Conservation (phyloP, 1,140 invertebrate genomes). For the Aphelinus atriplicis region DNA sequence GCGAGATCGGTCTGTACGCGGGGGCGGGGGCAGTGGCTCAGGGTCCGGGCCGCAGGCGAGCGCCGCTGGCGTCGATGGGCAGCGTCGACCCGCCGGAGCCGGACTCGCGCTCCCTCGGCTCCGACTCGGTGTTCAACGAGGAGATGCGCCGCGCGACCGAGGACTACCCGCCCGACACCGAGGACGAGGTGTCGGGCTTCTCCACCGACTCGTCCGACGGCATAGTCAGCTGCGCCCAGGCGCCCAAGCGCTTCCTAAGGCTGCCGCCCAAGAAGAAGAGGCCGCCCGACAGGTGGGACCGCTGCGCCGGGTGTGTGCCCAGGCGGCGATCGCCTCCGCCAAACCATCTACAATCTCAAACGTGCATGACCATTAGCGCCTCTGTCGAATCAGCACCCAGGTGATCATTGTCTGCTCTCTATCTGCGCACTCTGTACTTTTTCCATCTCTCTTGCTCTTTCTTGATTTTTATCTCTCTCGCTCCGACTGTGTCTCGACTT, state of each 20-base stretch:
- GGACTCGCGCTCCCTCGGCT: slow-evolving; percentile 69
- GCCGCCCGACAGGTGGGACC: slow-evolving; percentile 59
- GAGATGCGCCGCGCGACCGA: slow-evolving; percentile 64
- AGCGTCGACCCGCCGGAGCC: slow-evolving; percentile 77
- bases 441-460: background rate
- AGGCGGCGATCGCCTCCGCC: slow-evolving; percentile 51
- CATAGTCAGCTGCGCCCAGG: background rate
- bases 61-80: slow-evolving; percentile 81
- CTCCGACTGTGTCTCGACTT: background rate
- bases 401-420: slow-evolving; percentile 37
- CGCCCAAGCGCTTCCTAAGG: slow-evolving; percentile 53
- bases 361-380: slow-evolving; percentile 62
- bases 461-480: background rate
- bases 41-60: slow-evolving; percentile 54
- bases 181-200: slow-evolving; percentile 82
- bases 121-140: slow-evolving; percentile 76
- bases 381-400: slow-evolving; percentile 59
- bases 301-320: slow-evolving; percentile 59
- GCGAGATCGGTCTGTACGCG: slow-evolving; percentile 69
- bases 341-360: slow-evolving; percentile 20
- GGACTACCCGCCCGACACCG: slow-evolving; percentile 73
- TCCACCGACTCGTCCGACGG: slow-evolving; percentile 82
- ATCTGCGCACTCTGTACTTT: background rate
- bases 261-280: slow-evolving; percentile 59
- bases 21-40: slow-evolving; percentile 41